Conservation (phyloP, 1,140 invertebrate species). For the Conus ventricosus region DNA sequence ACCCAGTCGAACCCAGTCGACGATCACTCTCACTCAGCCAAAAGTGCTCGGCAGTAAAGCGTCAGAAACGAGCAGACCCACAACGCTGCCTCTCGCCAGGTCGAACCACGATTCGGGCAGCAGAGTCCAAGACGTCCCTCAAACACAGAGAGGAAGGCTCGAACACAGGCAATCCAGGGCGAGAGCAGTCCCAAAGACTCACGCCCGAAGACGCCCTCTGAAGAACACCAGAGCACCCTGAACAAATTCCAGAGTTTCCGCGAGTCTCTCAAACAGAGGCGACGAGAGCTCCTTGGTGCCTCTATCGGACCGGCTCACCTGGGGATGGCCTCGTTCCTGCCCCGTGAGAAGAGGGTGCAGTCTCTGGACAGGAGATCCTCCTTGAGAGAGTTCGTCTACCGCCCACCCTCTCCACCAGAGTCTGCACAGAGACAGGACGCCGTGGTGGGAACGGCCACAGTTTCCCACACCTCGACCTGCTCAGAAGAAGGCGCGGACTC, state of each 20-base stretch:
- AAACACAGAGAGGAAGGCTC: background rate
- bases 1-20: no score
- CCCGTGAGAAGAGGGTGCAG: conserved; percentile 28
- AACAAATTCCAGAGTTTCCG: conserved; percentile 34
- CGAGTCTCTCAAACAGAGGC: conserved; percentile 30
- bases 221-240: background rate
- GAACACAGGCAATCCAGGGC: background rate
- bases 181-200: background rate
- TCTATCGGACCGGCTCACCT: background rate
- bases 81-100: background rate
- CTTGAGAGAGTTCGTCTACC: background rate
- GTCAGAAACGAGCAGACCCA: background rate
- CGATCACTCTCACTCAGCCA: no score
- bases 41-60: no score
- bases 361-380: conserved; percentile 18
- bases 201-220: background rate
- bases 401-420: background rate
- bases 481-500: background rate
- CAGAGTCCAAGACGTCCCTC: background rate
- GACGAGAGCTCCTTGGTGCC: conserved; percentile 22
- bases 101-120: background rate
- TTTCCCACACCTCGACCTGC: background rate
- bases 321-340: background rate
- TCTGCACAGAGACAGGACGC: background rate
- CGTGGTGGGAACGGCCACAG: no score